Percentiles rank a stretch among this genome's conserved stretches.
Conservation (phyloP, 1,140 invertebrate genomes). For the Lepeophtheirus salmonis region DNA sequence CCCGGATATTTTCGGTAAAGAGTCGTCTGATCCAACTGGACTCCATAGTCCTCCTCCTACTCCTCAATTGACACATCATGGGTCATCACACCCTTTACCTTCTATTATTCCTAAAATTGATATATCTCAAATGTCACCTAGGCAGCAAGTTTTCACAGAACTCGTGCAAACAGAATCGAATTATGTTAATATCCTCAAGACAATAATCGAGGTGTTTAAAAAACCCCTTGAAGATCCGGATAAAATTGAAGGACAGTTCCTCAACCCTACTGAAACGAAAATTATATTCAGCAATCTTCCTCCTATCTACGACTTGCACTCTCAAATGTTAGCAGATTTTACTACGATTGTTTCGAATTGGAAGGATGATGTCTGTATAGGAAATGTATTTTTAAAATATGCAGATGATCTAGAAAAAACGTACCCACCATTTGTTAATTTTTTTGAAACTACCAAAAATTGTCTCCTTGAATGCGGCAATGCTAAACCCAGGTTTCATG, state of each 20-base stretch:
- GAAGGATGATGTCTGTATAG: slow-evolving; percentile 63
- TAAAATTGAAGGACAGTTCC: slow-evolving; percentile 48
- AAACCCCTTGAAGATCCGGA: slow-evolving; percentile 66
- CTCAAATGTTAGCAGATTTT: slow-evolving; percentile 58
- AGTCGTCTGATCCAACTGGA: slow-evolving; percentile 6
- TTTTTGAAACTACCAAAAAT: slow-evolving; percentile 88
- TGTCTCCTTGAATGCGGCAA: slow-evolving; percentile 71
- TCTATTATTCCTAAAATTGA: slow-evolving; percentile 20
- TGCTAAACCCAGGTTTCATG: slow-evolving; percentile 83
- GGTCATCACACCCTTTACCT: slow-evolving; percentile 10
- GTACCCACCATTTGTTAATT: slow-evolving; percentile 94
- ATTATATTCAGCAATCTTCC: slow-evolving; percentile 90
- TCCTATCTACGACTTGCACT: slow-evolving; percentile 78
- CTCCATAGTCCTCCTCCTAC: slow-evolving; percentile 3
- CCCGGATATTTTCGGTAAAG: slow-evolving; percentile 31
- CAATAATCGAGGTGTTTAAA: slow-evolving; percentile 77
- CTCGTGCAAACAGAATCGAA: slow-evolving; percentile 87
- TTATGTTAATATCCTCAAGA: slow-evolving; percentile 83
- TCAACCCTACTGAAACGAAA: slow-evolving; percentile 79
- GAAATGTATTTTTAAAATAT: slow-evolving; percentile 66
- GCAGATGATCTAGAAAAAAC: slow-evolving; percentile 53
- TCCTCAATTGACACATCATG: slow-evolving; percentile 3
- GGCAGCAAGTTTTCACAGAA: slow-evolving; percentile 77
- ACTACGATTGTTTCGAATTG: slow-evolving; percentile 45
- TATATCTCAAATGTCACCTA: slow-evolving; percentile 40